Evolutionary conservation across 2,888 invertebrate species (phyloP), one percentile per base, ranked within the genome.

Genomic region (Timema cristinae): DNA sequence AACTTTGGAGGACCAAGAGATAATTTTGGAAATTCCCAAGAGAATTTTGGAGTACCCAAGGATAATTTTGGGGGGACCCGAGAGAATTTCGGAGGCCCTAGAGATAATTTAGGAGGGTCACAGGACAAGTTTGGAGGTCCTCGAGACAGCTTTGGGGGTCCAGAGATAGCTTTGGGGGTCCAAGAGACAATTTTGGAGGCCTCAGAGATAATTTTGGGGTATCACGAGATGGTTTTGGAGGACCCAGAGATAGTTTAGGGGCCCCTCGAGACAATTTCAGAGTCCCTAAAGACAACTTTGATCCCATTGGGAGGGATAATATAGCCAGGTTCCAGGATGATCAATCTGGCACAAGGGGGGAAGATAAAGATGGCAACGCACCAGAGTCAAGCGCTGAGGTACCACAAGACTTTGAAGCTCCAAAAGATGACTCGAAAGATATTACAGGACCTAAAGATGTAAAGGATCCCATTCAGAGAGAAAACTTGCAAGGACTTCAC

Each of bases 121-220:
- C 63, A 70, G 67, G 71, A 72, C 66, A 73, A 75, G 59, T 75
- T 72, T 54, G 69, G 66, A 47, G 74, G 72, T 11, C 50, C 52
- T 10, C 73, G 72, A 15, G 73, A 72, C 56, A 67, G 56, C 16
- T 71, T 71, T 67, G 10, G 32, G 49, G 69, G 69, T 51, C 10
- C 48, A 56, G 59, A 69, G 69, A 69, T 9, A 47, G 13, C 7
- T 68, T 68, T 15, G 54, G n/a, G 49, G 69, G 69, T 51, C 10
- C 48, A 13, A 56, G 59, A 69, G 69, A 69, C 13, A 47, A 16
- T 15, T 68, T 68, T 15, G 54, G n/a, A 49, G 68, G 68, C 13
- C 11, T 13, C n/a, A 32, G 51, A 10, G 70, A 70, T 66, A 67
- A 71, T 15, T 50, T 67, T 15, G 63, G 66, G 7, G 69, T 52